Evolutionary conservation across 92 coral and sea anemone genomes (phyloP).

Genomic region (Porites evermanni): DNA sequence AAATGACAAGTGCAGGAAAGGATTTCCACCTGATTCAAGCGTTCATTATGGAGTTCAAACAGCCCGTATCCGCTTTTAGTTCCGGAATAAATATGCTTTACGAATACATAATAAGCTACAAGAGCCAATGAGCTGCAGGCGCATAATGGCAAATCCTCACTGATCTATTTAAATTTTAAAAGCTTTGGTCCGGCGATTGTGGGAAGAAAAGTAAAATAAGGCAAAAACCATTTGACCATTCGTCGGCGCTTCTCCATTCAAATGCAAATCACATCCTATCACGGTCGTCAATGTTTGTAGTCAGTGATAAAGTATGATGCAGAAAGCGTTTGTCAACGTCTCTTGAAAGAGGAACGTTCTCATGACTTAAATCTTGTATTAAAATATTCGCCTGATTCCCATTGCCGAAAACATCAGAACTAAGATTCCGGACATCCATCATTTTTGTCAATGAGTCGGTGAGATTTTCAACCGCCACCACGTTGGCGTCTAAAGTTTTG

Average conservation of each 20-base stretch:
- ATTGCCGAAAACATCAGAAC: too few species aligned
- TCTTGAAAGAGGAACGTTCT: background rate
- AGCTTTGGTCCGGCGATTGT: conserved; percentile 58
- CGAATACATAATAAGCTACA: conserved; percentile 72
- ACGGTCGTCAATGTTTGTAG: conserved; percentile 25
- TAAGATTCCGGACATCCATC: background rate
- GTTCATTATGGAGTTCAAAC: conserved; percentile 74
- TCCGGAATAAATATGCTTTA: conserved; percentile 89
- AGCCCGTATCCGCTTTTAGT: conserved; percentile 92
- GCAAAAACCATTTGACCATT: conserved; percentile 23
- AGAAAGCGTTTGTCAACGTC: background rate
- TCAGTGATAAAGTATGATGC: conserved; percentile 18
- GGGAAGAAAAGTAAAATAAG: conserved; percentile 55
- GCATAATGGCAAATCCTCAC: conserved; percentile 75
- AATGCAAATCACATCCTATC: conserved; percentile 34
- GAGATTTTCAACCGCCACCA: conserved; percentile 25
- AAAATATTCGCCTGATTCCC: background rate
- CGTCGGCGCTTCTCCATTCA: conserved; percentile 23
- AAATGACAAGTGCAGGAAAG: conserved; percentile 34
- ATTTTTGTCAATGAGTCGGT: background rate
- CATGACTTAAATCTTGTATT: background rate
- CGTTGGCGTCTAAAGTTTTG: background rate
- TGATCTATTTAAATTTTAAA: conserved; percentile 76
- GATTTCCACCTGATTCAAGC: conserved; percentile 45
- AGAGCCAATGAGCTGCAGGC: conserved; percentile 66